Evolutionary conservation across 2,797 vertebrate species (phyloP).

Genomic region (Mionectes olivaceus): DNA sequence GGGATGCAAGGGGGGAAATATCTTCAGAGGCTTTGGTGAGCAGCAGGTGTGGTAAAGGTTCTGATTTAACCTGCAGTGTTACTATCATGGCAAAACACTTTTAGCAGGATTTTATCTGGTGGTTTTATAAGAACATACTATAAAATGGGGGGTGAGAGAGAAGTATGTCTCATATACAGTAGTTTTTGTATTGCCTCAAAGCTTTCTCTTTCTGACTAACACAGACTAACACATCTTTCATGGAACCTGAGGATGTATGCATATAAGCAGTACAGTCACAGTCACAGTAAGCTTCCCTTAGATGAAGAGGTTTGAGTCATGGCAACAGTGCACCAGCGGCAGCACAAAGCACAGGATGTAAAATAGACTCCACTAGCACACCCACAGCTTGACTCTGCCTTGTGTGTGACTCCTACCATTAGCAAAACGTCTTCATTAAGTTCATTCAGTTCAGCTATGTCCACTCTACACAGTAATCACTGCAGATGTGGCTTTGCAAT

Average conservation of each 20-base stretch:
- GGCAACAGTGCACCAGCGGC: background rate
- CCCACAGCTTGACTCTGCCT: background rate
- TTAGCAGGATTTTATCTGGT: background rate
- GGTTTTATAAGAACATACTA: background rate
- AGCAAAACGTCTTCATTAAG: background rate
- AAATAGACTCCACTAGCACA: background rate
- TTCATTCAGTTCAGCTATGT: background rate
- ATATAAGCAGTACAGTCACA: background rate
- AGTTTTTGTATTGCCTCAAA: background rate
- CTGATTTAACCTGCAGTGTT: background rate
- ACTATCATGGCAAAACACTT: background rate
- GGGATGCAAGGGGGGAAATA: background rate
- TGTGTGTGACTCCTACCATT: background rate
- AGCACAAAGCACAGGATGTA: background rate
- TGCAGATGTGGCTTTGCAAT: background rate
- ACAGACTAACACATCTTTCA: background rate
- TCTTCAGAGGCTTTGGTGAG: background rate
- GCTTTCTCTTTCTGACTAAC: background rate
- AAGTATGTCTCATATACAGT: background rate
- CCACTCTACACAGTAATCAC: background rate
- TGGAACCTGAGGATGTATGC: background rate
- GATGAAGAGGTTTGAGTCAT: background rate
- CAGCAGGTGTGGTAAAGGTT: background rate
- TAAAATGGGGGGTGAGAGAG: background rate
- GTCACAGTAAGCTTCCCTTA: background rate